phyloP scores from a whole-genome alignment of 2,113 vertebrate species.

The Prinia subflava region DNA sequence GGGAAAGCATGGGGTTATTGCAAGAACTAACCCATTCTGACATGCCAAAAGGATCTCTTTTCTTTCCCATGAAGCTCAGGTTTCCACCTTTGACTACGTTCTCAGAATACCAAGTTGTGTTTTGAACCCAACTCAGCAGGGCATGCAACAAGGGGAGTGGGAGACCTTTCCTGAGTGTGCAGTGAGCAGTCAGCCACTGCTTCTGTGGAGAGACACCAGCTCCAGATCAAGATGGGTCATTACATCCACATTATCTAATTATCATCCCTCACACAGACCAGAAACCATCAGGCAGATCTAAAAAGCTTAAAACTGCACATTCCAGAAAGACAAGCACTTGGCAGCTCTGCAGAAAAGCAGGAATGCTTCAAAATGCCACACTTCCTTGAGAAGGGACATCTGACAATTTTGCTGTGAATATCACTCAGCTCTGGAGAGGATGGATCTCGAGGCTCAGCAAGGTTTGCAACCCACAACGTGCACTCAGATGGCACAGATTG shows the following conservation, averaged over 20 bases:
- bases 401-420: background rate
- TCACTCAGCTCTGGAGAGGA: background rate
- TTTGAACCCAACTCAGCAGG: background rate
- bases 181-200: background rate
- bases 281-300: background rate
- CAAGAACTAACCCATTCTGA: background rate
- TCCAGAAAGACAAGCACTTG: background rate
- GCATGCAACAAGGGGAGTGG: background rate
- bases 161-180: background rate
- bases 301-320: background rate
- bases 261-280: background rate
- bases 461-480: rapidly evolving
- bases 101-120: background rate
- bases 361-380: background rate
- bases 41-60: background rate
- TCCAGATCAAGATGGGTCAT: background rate
- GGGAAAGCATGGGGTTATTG: background rate
- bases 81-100: background rate
- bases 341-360: background rate
- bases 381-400: background rate
- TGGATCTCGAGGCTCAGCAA: background rate
- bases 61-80: conserved; percentile 4
- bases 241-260: background rate
- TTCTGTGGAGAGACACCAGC: background rate
- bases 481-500: background rate